Evolutionary conservation across 2,888 invertebrate species (phyloP).

Genomic region (Osedax fenrisi): DNA sequence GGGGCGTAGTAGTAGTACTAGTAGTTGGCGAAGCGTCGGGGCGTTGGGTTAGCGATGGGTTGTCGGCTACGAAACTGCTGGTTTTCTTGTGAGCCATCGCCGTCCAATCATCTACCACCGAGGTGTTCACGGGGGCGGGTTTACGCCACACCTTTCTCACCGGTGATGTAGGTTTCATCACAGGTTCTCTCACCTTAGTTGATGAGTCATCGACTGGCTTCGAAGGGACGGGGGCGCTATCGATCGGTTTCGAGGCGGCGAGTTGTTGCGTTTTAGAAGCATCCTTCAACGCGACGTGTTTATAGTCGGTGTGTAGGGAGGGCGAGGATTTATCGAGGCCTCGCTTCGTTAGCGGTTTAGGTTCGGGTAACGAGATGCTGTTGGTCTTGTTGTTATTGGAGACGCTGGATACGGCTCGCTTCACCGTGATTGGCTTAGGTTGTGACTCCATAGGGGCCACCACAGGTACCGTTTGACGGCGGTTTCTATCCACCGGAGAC

Average conservation of each 20-base stretch:
- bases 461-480: background rate
- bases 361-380: no score
- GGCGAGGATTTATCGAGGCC: no score
- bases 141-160: no score
- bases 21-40: background rate
- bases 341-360: no score
- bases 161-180: no score
- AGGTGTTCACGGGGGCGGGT: no score
- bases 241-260: background rate
- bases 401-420: background rate
- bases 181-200: no score
- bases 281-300: no score
- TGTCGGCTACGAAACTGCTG: background rate
- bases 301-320: no score
- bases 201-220: background rate
- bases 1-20: no score
- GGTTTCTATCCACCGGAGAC: background rate
- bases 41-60: background rate
- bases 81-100: constrained; percentile 11
- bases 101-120: no score
- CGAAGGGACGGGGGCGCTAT: background rate
- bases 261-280: no score
- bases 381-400: background rate
- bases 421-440: background rate
- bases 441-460: background rate